Percentiles rank a stretch among this genome's conserved stretches.
Evolutionary conservation across 2,888 invertebrate species (phyloP).

Genomic region (Dichetophora obliterata): DNA sequence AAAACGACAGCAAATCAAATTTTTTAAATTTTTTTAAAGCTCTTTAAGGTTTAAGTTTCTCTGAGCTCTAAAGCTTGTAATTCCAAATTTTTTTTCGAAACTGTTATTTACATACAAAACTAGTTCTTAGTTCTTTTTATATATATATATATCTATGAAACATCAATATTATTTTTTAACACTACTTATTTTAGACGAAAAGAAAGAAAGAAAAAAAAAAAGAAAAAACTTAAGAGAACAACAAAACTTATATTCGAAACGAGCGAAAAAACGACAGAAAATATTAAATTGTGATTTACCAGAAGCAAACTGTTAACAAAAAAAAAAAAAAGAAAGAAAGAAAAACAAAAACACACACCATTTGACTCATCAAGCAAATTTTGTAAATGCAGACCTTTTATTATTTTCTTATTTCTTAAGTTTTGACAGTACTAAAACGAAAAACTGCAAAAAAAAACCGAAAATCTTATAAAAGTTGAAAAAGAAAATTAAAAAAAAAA

Average conservation of each 20-base stretch:
- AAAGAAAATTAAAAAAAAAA: conserved; percentile 7
- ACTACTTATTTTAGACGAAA: not conserved
- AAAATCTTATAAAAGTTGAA: not conserved
- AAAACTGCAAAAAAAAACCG: conserved; percentile 30
- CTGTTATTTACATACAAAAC: conserved; percentile 26
- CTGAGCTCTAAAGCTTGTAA: conserved; percentile 23
- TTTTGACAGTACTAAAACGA: conserved; percentile 19
- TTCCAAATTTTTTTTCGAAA: conserved; percentile 33
- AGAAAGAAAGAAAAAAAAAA: too few relatives aligned
- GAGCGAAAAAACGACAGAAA: conserved; percentile 27
- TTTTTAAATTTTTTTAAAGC: conserved; percentile 14
- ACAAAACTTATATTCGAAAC: conserved; percentile 7
- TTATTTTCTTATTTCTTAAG: conserved; percentile 18
- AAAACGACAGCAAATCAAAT: not conserved
- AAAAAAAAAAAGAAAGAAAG: conserved; percentile 21
- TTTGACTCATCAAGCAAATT: conserved; percentile 41
- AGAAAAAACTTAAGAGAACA: not conserved
- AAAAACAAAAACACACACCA: conserved; percentile 26
- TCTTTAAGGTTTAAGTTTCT: conserved; percentile 11
- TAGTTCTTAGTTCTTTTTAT: conserved; percentile 27
- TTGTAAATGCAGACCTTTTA: conserved; percentile 30
- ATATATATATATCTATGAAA: not conserved
- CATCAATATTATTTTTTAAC: conserved; percentile 12
- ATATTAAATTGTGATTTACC: conserved; percentile 21
- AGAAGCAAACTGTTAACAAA: conserved; percentile 33